Percentiles rank a stretch among this genome's conserved stretches.
phyloP scores from a whole-genome alignment of 2,113 vertebrate genomes.

The Stomatorhinus ivindoensis region DNA sequence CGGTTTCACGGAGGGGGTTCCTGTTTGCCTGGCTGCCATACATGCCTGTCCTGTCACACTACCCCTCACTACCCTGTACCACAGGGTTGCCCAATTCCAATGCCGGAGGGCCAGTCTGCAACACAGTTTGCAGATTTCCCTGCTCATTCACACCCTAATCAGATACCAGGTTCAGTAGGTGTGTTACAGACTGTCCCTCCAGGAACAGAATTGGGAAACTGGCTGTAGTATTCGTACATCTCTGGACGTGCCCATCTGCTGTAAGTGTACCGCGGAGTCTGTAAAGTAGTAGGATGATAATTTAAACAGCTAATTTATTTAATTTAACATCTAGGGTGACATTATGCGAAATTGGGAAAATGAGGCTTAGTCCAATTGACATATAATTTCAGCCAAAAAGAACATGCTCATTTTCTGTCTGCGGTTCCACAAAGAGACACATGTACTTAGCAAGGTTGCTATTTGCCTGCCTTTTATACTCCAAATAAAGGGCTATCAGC shows the following conservation, averaged over 20 bases:
- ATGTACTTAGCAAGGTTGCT: slow-evolving; percentile 39
- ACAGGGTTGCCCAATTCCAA: not conserved
- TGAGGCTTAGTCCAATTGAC: not conserved
- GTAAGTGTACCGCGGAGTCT: not conserved
- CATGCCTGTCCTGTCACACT: not conserved
- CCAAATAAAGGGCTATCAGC: slow-evolving; percentile 19
- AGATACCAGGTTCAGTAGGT: not conserved
- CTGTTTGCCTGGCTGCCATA: no score
- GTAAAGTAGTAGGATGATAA: not conserved
- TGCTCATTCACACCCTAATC: not conserved
- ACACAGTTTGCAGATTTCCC: not conserved
- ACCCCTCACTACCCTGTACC: not conserved
- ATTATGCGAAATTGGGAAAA: not conserved
- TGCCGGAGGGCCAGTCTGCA: not conserved
- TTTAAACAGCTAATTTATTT: not conserved
- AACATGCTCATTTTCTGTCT: not conserved
- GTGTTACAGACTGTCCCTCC: not conserved
- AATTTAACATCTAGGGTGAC: not conserved
- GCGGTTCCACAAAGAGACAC: not conserved
- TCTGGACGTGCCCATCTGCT: not conserved
- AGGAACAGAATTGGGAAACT: not conserved
- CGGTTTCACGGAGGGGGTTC: not conserved
- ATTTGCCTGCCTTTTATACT: slow-evolving; percentile 40
- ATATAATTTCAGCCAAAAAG: not conserved
- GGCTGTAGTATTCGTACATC: not conserved